Conservation (phyloP, 2,888 invertebrate species). For the Ceratothoa steindachneri region DNA sequence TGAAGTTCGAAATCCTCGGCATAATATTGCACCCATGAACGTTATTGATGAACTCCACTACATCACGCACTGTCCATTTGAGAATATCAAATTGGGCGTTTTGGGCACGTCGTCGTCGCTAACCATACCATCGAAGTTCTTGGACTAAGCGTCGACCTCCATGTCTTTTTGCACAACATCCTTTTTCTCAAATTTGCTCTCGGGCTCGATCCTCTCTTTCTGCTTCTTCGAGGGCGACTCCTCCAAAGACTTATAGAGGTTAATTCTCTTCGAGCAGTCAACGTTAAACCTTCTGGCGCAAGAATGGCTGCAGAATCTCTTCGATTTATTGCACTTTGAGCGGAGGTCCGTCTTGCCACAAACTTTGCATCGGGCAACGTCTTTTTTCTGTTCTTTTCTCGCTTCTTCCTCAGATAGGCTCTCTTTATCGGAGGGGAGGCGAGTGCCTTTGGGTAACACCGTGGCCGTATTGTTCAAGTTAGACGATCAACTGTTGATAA, state of each 20-base stretch:
- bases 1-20: slow-evolving; percentile 92
- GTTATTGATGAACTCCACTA: slow-evolving; percentile 78
- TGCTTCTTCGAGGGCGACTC: slow-evolving; percentile 27
- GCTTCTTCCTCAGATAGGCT: slow-evolving; percentile 62
- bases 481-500: slow-evolving; percentile 51
- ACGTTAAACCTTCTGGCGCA: slow-evolving; percentile 64
- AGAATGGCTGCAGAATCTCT: slow-evolving; percentile 69
- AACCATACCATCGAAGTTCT: neutral
- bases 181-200: slow-evolving; percentile 4
- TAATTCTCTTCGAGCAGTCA: slow-evolving; percentile 53
- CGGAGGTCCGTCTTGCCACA: slow-evolving; percentile 67
- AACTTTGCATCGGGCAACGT: slow-evolving; percentile 66
- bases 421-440: slow-evolving; percentile 35
- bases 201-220: slow-evolving; percentile 11
- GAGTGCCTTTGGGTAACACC: slow-evolving; percentile 21
- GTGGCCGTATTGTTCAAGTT: slow-evolving; percentile 31
- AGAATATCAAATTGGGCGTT: slow-evolving; percentile 60
- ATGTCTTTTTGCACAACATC: neutral
- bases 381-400: slow-evolving; percentile 60
- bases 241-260: slow-evolving; percentile 49
- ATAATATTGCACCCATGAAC: slow-evolving; percentile 85
- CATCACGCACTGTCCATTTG: slow-evolving; percentile 70
- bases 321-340: slow-evolving; percentile 67
- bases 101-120: neutral
- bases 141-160: neutral